Evolutionary conservation across 2,113 vertebrate species (phyloP), one percentile per base, ranked within the genome.

Genomic region (Dolichallabes microphthalmus): DNA sequence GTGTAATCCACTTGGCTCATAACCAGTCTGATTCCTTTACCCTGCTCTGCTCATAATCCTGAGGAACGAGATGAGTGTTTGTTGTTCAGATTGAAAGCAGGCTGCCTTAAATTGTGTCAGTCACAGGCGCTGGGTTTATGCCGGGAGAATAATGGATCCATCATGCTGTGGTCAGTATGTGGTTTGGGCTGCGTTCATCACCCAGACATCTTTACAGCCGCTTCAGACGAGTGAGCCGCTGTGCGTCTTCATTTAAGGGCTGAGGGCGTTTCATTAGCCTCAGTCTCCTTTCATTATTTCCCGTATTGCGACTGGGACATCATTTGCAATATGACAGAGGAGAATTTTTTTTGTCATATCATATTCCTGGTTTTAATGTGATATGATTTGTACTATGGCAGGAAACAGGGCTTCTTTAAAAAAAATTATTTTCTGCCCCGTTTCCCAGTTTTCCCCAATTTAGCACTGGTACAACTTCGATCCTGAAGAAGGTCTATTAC

Each of bases 161-260:
- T 85, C 76, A 69, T 79, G 79, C 57, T 85, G 68, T 85, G 88
- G 77, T 88, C 83, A 80, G 68, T 86, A 32, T 68, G 66, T 32
- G 84, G 85, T 85, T 82, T 63, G 84, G 73, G 80, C 75, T 19
- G 64, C 81, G 85, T 90, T 89, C 87, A 90, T 89, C 89, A 90
- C 69, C 10, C 73, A 27, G 89, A 90, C 86, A 88, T 83, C 52
- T 88, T 90, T 89, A 88, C 87, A 77, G 82, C 82, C 66, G 77
- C 75, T 84, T 85, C 68, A 88, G 80, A 88, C 58, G 76, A 88
- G 75, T 19, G 60, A 75, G 71, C 55, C n/a, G 9, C 63, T 74
- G 63, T 32, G 73, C 22, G 61, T 86, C 82, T 87, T 85, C 84
- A 82, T 89, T 71, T 63, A 81, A 89, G 22, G 79, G 82, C 55